Evolutionary conservation across 2,888 invertebrate genomes (phyloP).

Genomic region (Lepeophtheirus nordmannii): DNA sequence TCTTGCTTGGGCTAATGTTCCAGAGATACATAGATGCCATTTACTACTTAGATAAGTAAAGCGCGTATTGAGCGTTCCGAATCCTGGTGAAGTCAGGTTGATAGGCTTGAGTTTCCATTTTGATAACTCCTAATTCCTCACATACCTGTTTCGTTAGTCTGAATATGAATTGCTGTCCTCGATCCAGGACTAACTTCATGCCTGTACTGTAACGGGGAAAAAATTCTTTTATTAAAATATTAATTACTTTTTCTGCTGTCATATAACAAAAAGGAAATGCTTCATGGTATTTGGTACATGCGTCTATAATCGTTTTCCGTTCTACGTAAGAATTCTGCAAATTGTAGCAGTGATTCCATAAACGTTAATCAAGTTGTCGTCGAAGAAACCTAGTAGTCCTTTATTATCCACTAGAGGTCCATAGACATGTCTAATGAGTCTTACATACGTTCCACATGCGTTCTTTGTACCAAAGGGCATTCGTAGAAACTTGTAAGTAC

Average conservation of each 20-base stretch:
- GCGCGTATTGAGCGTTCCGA: background rate
- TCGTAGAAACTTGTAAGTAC: too few species aligned
- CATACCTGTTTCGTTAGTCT: background rate
- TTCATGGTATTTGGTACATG: too few species aligned
- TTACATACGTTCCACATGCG: too few species aligned
- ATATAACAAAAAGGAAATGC: too few species aligned
- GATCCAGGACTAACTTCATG: background rate
- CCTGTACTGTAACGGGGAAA: too few species aligned
- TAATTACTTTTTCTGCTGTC: too few species aligned
- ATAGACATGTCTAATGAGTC: too few species aligned
- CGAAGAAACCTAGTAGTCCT: background rate
- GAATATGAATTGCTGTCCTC: background rate
- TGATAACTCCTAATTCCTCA: background rate
- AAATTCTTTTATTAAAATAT: too few species aligned
- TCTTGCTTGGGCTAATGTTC: background rate
- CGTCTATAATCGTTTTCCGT: too few species aligned
- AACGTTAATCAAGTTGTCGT: background rate
- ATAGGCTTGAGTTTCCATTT: background rate
- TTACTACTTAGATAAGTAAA: background rate
- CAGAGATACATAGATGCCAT: slow-evolving; percentile 1
- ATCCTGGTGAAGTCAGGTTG: background rate
- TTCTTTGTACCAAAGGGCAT: too few species aligned
- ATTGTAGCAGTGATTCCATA: too few species aligned
- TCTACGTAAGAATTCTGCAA: slow-evolving; percentile 5
- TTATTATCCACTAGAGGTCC: too few species aligned